Percentiles rank a stretch among this genome's conserved stretches.
Evolutionary conservation across 2,797 vertebrate genomes (phyloP).

Genomic region (Chloroceryle amazona): DNA sequence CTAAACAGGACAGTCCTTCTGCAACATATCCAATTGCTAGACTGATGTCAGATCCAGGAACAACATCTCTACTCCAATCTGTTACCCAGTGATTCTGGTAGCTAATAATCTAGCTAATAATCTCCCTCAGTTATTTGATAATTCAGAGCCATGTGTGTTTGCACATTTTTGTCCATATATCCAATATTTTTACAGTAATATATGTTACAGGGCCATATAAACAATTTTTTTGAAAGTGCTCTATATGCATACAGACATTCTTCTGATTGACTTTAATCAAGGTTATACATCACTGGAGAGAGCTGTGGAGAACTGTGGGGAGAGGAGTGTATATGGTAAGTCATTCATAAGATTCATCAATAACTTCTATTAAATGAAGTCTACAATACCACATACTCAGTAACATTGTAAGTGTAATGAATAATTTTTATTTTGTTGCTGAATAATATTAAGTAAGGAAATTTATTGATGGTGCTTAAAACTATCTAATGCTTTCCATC

Average conservation of each 20-base stretch:
- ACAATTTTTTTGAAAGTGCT: not conserved
- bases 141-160: not conserved
- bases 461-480: not conserved
- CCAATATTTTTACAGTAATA: not conserved
- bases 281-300: not conserved
- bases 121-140: not conserved
- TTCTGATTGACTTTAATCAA: not conserved
- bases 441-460: not conserved
- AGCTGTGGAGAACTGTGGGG: not conserved
- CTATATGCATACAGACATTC: not conserved
- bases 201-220: not conserved
- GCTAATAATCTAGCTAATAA: not conserved
- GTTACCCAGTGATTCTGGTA: not conserved
- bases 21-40: not conserved
- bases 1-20: not conserved
- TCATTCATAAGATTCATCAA: not conserved
- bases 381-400: not conserved
- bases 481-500: not conserved
- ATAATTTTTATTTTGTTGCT: not conserved
- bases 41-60: not conserved
- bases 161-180: not conserved
- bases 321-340: not conserved
- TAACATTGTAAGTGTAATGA: not conserved
- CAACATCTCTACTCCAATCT: not conserved
- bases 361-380: not conserved